Evolutionary conservation across 2,113 vertebrate genomes (phyloP).

Genomic region (Seriola dumerili): DNA sequence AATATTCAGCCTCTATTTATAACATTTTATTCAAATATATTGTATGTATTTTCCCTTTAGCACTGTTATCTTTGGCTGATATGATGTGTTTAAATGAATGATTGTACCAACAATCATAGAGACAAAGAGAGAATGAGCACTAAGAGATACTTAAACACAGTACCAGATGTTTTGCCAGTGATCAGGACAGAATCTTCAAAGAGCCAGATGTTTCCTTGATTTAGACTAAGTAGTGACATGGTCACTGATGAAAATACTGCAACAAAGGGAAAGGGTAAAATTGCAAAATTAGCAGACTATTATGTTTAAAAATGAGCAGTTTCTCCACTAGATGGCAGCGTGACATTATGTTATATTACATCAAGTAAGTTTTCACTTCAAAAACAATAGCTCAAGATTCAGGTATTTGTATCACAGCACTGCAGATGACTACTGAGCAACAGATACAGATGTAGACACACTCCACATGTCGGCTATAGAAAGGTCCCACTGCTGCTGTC

Average conservation of each 20-base stretch:
- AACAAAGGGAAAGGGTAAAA: constrained; percentile 13
- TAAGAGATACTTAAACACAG: neutral
- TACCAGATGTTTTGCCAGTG: constrained; percentile 90
- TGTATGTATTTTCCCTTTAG: neutral
- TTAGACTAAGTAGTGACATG: constrained; percentile 87
- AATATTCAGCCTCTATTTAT: no score
- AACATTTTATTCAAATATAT: neutral
- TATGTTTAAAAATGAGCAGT: neutral
- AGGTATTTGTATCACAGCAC: neutral
- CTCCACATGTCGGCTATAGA: neutral
- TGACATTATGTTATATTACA: neutral
- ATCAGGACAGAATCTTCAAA: constrained; percentile 92
- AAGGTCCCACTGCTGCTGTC: neutral
- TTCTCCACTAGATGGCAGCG: constrained; percentile 60
- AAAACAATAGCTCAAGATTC: neutral
- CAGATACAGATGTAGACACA: neutral
- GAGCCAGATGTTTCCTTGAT: constrained; percentile 92
- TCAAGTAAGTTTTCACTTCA: no score
- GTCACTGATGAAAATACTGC: constrained; percentile 93
- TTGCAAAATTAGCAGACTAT: neutral
- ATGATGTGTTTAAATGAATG: neutral
- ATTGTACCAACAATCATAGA: neutral
- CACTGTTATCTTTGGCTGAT: no score
- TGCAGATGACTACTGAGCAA: neutral
- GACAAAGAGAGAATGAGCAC: neutral